A percentile compares a stretch with the other conserved stretches of the same genome.
phyloP scores from a whole-genome alignment of 2,888 invertebrate genomes.

The Asteroscopus sphinx region DNA sequence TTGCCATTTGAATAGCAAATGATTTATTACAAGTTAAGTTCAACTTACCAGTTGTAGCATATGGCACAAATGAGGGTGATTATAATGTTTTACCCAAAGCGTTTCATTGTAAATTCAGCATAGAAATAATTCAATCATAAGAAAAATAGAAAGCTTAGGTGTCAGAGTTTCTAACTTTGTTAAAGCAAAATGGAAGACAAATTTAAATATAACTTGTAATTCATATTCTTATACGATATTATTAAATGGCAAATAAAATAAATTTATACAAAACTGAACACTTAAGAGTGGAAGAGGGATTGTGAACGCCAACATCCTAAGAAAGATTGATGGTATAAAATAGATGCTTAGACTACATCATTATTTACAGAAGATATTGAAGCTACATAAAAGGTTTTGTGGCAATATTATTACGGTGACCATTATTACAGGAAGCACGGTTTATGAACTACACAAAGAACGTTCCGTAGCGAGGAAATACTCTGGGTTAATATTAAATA shows the following conservation, averaged over 20 bases:
- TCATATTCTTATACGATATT: neutral
- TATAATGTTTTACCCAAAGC: conserved; percentile 7
- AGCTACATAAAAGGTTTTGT: too few species aligned
- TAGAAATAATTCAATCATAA: conserved; percentile 21
- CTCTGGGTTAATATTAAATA: too few species aligned
- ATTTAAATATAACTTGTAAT: neutral
- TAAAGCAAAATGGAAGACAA: conserved; percentile 1
- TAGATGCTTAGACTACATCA: too few species aligned
- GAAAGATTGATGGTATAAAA: neutral
- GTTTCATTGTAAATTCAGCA: conserved; percentile 10
- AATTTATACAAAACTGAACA: neutral
- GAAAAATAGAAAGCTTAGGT: conserved; percentile 2
- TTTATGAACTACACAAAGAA: neutral
- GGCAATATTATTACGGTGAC: too few species aligned
- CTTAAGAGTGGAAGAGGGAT: neutral
- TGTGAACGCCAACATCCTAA: neutral
- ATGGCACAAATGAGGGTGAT: conserved; percentile 19
- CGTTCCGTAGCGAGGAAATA: too few species aligned
- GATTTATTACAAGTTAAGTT: conserved; percentile 20
- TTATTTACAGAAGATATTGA: too few species aligned
- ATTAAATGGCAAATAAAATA: neutral
- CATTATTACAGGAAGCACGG: too few species aligned
- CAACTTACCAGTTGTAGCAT: conserved; percentile 29
- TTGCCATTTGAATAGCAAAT: conserved; percentile 5
- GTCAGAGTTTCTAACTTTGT: neutral